Evolutionary conservation across 1,140 invertebrate genomes (phyloP).

Genomic region (Bombus breviceps): DNA sequence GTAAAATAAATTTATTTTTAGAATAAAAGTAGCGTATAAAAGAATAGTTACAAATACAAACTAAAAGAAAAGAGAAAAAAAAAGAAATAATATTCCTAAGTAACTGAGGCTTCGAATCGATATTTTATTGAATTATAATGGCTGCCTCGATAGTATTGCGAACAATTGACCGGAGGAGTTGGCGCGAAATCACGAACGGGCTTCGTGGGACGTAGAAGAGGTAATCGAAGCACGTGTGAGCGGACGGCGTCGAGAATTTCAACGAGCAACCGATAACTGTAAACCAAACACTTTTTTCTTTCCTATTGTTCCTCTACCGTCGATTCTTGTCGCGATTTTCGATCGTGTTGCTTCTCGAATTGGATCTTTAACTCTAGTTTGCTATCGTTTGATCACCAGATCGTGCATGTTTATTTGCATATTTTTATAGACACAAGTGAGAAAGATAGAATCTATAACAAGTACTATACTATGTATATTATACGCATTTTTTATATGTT

Average conservation of each 20-base stretch:
- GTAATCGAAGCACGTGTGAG: conserved; percentile 59
- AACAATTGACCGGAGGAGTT: conserved; percentile 35
- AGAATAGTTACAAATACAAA: not conserved
- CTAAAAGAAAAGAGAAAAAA: not conserved
- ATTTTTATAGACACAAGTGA: too few relatives aligned
- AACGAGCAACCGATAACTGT: conserved; percentile 65
- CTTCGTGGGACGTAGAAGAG: conserved; percentile 50
- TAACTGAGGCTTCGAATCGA: too few relatives aligned
- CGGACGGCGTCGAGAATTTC: conserved; percentile 51
- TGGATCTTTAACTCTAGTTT: not conserved
- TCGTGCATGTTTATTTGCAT: too few relatives aligned
- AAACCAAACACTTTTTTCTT: conserved; percentile 47
- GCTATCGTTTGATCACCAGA: too few relatives aligned
- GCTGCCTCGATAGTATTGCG: not conserved
- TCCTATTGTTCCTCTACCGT: conserved; percentile 31
- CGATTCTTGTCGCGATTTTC: conserved; percentile 51
- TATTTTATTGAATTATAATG: not conserved
- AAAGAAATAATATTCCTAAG: not conserved
- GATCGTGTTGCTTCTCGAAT: not conserved
- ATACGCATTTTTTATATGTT: too few relatives aligned
- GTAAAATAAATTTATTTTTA: too few relatives aligned
- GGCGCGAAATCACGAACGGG: conserved; percentile 56
- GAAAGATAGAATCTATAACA: too few relatives aligned
- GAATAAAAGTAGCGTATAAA: too few relatives aligned
- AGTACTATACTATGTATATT: too few relatives aligned